phyloP scores from a whole-genome alignment of 2,113 vertebrate genomes.

The Arothron firmamentum region DNA sequence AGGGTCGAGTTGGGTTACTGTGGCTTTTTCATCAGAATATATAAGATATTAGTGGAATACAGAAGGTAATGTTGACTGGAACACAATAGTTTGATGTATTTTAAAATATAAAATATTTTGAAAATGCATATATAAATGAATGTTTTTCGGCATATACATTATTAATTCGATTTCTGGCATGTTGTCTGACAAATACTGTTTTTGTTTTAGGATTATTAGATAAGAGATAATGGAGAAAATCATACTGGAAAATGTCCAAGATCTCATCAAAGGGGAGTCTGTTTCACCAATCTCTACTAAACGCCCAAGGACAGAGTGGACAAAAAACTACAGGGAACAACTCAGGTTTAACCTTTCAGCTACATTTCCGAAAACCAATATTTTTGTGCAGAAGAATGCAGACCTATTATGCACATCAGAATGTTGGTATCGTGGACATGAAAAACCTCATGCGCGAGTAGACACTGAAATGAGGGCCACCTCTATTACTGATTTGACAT shows the following conservation, averaged over 20 bases:
- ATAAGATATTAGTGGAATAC: background rate
- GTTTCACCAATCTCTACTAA: conserved; percentile 36
- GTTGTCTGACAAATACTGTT: conserved; percentile 1
- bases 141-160: no score
- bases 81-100: no score
- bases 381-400: background rate
- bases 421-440: conserved; percentile 8
- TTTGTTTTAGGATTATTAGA: conserved; percentile 25
- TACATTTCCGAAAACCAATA: conserved; percentile 17
- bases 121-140: no score
- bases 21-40: background rate
- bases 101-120: no score
- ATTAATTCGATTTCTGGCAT: no score
- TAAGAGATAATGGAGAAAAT: conserved; percentile 46
- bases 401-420: background rate
- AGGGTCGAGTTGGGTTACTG: conserved; percentile 6
- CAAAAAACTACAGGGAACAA: conserved; percentile 1
- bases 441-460: conserved; percentile 10
- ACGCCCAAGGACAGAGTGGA: conserved; percentile 38
- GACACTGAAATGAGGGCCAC: conserved; percentile 1
- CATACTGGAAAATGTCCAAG: conserved; percentile 9
- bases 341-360: conserved; percentile 18
- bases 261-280: conserved; percentile 17
- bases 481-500: background rate
- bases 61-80: no score